Evolutionary conservation across 2,113 vertebrate genomes (phyloP).

Genomic region (Pterophyllum scalare): DNA sequence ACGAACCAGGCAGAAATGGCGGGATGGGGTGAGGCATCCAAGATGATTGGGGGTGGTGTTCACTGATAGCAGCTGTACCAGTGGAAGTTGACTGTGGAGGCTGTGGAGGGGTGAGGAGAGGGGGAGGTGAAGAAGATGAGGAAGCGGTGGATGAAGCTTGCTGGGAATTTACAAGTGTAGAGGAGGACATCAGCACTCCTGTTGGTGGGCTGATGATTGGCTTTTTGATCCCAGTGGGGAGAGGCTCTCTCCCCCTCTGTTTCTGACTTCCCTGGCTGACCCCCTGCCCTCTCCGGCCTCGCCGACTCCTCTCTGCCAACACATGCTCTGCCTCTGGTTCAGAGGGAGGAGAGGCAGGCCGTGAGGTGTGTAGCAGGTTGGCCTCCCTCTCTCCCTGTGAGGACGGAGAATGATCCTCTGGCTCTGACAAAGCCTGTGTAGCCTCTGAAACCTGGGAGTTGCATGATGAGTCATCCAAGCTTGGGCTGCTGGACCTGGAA

Average conservation of each 20-base stretch:
- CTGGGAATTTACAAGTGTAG: slow-evolving; percentile 79
- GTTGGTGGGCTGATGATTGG: slow-evolving; percentile 83
- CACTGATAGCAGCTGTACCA: slow-evolving; percentile 76
- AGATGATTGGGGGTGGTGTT: slow-evolving; percentile 88
- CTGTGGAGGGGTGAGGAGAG: slow-evolving; percentile 89
- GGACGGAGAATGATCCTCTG: slow-evolving; percentile 80
- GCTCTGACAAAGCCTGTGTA: slow-evolving; percentile 88
- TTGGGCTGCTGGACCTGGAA: slow-evolving; percentile 95
- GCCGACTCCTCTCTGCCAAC: slow-evolving; percentile 76
- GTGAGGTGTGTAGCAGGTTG: slow-evolving; percentile 80
- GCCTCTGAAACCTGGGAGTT: slow-evolving; percentile 97
- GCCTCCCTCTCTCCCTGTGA: slow-evolving; percentile 77
- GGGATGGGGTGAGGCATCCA: slow-evolving; percentile 94
- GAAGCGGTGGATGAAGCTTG: slow-evolving; percentile 87
- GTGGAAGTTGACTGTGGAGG: slow-evolving; percentile 81
- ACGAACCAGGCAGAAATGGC: slow-evolving; percentile 85
- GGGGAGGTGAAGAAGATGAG: slow-evolving; percentile 92
- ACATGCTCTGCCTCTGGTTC: slow-evolving; percentile 80
- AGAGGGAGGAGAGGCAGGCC: slow-evolving; percentile 85
- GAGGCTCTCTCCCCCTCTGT: slow-evolving; percentile 80
- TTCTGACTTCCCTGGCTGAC: slow-evolving; percentile 68
- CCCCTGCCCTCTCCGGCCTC: slow-evolving; percentile 85
- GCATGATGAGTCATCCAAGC: slow-evolving; percentile 92
- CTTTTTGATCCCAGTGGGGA: slow-evolving; percentile 83
- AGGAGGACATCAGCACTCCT: slow-evolving; percentile 84